Conservation (phyloP, 64 coral and sea anemone species). For the Porites lutea region DNA sequence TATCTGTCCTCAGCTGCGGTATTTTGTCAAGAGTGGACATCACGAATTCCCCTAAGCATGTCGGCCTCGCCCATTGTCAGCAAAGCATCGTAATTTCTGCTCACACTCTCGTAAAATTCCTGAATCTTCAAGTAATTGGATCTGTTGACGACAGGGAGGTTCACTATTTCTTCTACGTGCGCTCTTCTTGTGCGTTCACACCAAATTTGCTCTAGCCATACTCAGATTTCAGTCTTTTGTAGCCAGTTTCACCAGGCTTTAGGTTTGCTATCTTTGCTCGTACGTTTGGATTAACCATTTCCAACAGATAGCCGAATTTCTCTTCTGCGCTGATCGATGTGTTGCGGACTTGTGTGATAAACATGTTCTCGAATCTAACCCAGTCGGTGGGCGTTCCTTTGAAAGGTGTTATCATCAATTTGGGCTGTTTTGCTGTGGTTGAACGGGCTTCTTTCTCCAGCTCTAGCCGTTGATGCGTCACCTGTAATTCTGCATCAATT, state of each 20-base stretch:
- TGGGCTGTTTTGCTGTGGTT: constrained; percentile 21
- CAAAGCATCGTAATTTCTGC: constrained; percentile 50
- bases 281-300: constrained; percentile 23
- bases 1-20: too few species aligned
- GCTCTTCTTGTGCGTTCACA: too few species aligned
- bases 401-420: constrained; percentile 31
- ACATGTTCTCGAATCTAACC: constrained; percentile 67
- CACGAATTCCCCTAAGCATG: too few species aligned
- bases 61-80: constrained; percentile 34
- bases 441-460: neutral
- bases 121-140: neutral
- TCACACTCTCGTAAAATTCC: constrained; percentile 39
- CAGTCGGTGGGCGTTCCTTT: constrained; percentile 65
- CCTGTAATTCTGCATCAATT: too few species aligned
- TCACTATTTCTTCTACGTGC: neutral
- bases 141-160: too few species aligned
- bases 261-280: neutral
- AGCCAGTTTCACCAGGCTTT: constrained; percentile 18
- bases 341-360: constrained; percentile 33
- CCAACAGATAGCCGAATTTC: constrained; percentile 55
- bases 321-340: constrained; percentile 40
- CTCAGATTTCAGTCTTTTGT: neutral
- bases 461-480: neutral
- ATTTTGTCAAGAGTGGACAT: too few species aligned
- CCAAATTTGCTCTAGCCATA: neutral